These are phyloP conservation scores for Tenebrio molitor DNA, from an alignment of 1,140 invertebrate genomes.

Conservation along the genomic window DNA sequence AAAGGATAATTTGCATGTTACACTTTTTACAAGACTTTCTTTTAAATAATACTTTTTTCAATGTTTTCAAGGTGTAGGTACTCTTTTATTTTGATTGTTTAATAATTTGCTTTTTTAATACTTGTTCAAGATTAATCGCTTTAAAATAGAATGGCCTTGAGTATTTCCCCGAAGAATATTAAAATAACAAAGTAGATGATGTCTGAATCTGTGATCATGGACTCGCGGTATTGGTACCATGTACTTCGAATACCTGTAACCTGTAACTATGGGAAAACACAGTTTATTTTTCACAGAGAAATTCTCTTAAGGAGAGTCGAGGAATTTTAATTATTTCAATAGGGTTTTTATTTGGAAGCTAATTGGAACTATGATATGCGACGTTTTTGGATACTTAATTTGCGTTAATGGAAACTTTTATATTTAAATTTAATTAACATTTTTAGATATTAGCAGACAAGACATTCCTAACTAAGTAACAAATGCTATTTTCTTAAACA, in stretches of 20 bases:
- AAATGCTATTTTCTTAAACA: too few relatives aligned
- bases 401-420: background rate
- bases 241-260: too few relatives aligned
- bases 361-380: background rate
- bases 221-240: background rate
- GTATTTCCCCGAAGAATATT: slow-evolving; percentile 36
- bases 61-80: background rate
- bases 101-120: slow-evolving; percentile 20
- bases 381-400: background rate
- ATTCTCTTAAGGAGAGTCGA: too few relatives aligned
- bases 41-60: background rate
- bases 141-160: slow-evolving; percentile 38
- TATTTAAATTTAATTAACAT: background rate
- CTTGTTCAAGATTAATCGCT: slow-evolving; percentile 8
- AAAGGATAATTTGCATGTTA: slow-evolving; percentile 13
- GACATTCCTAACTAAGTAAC: too few relatives aligned
- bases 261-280: too few relatives aligned
- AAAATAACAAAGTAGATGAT: slow-evolving; percentile 38
- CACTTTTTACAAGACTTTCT: too few relatives aligned
- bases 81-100: background rate
- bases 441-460: too few relatives aligned
- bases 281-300: too few relatives aligned
- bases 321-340: background rate
- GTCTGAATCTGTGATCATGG: slow-evolving; percentile 18
- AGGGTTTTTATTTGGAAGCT: background rate